Evolutionary conservation across 1,140 invertebrate species (phyloP).

Genomic region (Amyelois transitella): DNA sequence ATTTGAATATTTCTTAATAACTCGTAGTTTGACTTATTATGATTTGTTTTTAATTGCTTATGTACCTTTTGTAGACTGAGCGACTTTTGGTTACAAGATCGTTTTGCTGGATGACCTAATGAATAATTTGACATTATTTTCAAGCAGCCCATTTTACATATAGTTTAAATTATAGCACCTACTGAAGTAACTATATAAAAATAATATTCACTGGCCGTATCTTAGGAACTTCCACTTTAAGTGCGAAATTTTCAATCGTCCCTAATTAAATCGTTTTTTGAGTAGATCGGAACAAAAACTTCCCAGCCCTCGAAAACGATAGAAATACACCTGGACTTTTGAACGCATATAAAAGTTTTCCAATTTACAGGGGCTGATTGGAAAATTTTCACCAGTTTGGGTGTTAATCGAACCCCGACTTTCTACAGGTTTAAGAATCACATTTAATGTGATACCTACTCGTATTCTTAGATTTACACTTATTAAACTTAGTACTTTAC

Average conservation of each 20-base stretch:
- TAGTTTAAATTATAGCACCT: neutral
- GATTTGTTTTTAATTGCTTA: no score
- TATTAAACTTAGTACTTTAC: no score
- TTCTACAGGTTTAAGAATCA: slow-evolving; percentile 41
- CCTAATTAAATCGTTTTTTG: slow-evolving; percentile 54
- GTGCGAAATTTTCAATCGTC: slow-evolving; percentile 27
- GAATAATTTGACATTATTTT: neutral
- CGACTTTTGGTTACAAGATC: no score
- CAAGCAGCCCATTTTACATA: neutral
- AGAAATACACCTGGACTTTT: slow-evolving; percentile 70
- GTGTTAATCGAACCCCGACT: slow-evolving; percentile 68
- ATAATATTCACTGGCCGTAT: neutral
- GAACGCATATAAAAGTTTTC: slow-evolving; percentile 73
- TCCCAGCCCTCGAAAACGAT: slow-evolving; percentile 39
- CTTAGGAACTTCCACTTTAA: neutral
- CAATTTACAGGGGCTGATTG: slow-evolving; percentile 71
- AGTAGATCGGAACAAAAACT: slow-evolving; percentile 48
- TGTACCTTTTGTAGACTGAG: no score
- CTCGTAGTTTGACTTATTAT: no score
- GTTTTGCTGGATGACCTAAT: no score
- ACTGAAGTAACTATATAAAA: neutral
- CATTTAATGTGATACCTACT: slow-evolving; percentile 37
- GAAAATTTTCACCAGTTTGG: slow-evolving; percentile 68
- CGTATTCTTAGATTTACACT: no score
- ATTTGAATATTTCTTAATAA: no score